Evolutionary conservation across 2,888 invertebrate species (phyloP).

Genomic region (Spodoptera picta): DNA sequence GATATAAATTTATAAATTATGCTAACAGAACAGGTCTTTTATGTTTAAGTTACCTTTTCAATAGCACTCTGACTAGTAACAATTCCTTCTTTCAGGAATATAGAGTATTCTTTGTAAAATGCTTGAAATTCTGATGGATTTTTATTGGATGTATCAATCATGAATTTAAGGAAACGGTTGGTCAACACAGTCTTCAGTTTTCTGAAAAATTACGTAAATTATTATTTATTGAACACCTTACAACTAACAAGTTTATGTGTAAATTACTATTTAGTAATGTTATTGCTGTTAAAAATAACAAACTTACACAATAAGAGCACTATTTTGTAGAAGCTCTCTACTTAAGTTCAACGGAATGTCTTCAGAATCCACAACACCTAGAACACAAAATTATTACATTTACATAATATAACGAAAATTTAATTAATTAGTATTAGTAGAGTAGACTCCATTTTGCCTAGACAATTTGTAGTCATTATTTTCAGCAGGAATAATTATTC

Average conservation of each 20-base stretch:
- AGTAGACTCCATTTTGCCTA: too few species aligned
- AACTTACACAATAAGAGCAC: slow-evolving; percentile 93
- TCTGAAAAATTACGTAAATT: slow-evolving; percentile 67
- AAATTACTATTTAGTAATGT: too few species aligned
- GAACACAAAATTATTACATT: slow-evolving; percentile 41
- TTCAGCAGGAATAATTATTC: neutral
- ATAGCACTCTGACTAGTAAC: slow-evolving; percentile 93
- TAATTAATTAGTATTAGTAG: too few species aligned
- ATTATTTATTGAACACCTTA: neutral
- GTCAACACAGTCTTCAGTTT: slow-evolving; percentile 95
- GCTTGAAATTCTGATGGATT: slow-evolving; percentile 93
- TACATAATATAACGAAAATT: slow-evolving; percentile 4
- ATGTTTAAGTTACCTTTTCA: slow-evolving; percentile 91
- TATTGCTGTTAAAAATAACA: neutral
- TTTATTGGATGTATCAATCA: slow-evolving; percentile 95
- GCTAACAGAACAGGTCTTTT: neutral
- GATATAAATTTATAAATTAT: neutral
- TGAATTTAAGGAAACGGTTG: slow-evolving; percentile 94
- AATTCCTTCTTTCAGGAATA: slow-evolving; percentile 98
- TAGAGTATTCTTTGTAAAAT: slow-evolving; percentile 97
- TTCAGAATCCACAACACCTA: slow-evolving; percentile 98
- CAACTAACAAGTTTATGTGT: too few species aligned
- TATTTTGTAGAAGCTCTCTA: slow-evolving; percentile 98
- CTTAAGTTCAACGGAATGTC: slow-evolving; percentile 99
- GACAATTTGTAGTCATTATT: too few species aligned